Conservation (phyloP, 2,888 invertebrate genomes). For the Odontocolon sp. region DNA sequence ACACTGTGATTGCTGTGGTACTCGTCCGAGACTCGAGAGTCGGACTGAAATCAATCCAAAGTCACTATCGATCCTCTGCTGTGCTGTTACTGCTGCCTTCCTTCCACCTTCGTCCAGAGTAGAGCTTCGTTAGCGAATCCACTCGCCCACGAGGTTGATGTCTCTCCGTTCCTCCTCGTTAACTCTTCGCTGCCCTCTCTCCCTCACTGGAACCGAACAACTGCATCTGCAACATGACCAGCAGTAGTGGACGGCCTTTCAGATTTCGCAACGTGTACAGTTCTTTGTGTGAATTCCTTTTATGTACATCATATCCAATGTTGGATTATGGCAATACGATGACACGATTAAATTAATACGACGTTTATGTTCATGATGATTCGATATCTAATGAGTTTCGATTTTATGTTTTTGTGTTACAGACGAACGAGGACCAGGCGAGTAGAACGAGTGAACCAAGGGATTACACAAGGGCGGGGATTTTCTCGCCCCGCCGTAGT, state of each 20-base stretch:
- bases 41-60: slow-evolving; percentile 64
- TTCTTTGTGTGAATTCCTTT: slow-evolving; percentile 11
- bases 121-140: slow-evolving; percentile 58
- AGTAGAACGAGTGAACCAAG: background rate
- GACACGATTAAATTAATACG: too few relatives aligned
- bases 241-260: slow-evolving; percentile 2
- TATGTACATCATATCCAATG: background rate
- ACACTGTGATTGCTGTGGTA: slow-evolving; percentile 1
- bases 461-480: slow-evolving; percentile 43
- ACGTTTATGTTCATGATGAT: too few relatives aligned
- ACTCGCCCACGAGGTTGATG: slow-evolving; percentile 62
- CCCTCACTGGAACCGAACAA: slow-evolving; percentile 14
- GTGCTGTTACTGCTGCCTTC: slow-evolving; percentile 1
- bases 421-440: background rate
- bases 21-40: slow-evolving; percentile 45
- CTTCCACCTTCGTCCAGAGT: slow-evolving; percentile 47
- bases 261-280: slow-evolving; percentile 14
- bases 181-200: slow-evolving; percentile 59
- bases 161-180: slow-evolving; percentile 61
- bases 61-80: slow-evolving; percentile 62
- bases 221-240: background rate
- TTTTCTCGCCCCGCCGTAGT: slow-evolving; percentile 59
- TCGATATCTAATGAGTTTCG: too few relatives aligned
- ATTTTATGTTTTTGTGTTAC: slow-evolving; percentile 26
- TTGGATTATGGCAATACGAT: too few relatives aligned